Evolutionary conservation across 2,797 vertebrate species (phyloP).

Genomic region (Artibeus jamaicensis): DNA sequence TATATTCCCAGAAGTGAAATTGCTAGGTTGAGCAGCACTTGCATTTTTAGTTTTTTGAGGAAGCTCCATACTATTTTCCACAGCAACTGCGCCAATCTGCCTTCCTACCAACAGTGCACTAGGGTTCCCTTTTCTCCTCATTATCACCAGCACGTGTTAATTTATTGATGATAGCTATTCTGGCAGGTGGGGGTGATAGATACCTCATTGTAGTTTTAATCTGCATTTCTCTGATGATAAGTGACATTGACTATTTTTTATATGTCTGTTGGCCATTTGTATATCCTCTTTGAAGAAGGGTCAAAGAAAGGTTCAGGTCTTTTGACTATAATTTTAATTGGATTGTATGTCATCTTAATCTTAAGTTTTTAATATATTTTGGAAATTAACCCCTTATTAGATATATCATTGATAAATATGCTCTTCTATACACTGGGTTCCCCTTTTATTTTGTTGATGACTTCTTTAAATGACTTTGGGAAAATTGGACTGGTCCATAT

Average conservation of each 20-base stretch:
- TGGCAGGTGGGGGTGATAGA: neutral
- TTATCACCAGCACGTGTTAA: neutral
- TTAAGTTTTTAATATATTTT: neutral
- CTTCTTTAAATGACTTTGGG: no score
- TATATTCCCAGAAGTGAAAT: neutral
- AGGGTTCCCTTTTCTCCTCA: neutral
- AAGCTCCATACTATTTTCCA: neutral
- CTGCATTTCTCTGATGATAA: neutral
- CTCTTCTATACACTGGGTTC: no score
- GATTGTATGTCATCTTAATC: neutral
- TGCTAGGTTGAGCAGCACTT: neutral
- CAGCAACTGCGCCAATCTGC: neutral
- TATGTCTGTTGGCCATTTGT: neutral
- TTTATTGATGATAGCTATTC: neutral
- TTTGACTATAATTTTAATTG: neutral
- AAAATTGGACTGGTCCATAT: no score
- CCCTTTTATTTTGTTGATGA: no score
- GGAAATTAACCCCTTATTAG: no score
- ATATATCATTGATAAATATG: no score
- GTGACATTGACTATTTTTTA: neutral
- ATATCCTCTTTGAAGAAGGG: neutral
- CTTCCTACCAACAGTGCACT: neutral
- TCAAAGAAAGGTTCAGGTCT: neutral
- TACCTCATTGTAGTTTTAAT: neutral
- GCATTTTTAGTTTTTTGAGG: neutral